A percentile compares a stretch with the other conserved stretches of the same genome.
Evolutionary conservation across 1,140 invertebrate genomes (phyloP).

Genomic region (Dendrolimus kikuchii): DNA sequence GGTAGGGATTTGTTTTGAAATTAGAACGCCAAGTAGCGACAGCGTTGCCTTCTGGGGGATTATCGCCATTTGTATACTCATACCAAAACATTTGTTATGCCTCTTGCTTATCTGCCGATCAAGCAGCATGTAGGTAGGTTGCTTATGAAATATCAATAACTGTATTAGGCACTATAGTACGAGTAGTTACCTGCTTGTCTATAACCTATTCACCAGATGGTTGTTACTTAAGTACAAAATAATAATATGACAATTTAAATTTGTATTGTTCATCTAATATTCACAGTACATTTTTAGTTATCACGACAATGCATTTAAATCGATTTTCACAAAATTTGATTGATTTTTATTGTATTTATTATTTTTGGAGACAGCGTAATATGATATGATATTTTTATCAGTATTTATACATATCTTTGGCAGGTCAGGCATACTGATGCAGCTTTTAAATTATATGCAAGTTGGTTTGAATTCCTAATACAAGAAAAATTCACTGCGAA

Average conservation of each 20-base stretch:
- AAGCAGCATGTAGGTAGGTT: slow-evolving; percentile 1
- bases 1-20: slow-evolving; percentile 67
- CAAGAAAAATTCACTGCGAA: too few species aligned
- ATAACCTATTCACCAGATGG: background rate
- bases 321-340: too few species aligned
- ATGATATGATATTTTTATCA: too few species aligned
- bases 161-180: background rate
- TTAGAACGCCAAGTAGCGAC: slow-evolving; percentile 51
- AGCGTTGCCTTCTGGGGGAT: slow-evolving; percentile 52
- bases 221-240: background rate
- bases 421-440: too few species aligned
- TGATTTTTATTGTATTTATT: too few species aligned
- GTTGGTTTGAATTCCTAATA: too few species aligned
- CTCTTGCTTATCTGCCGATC: slow-evolving; percentile 18
- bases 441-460: too few species aligned
- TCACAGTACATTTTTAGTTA: too few species aligned
- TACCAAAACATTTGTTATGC: slow-evolving; percentile 11
- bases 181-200: background rate
- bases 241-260: background rate
- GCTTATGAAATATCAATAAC: background rate
- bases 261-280: too few species aligned
- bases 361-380: too few species aligned
- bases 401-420: too few species aligned
- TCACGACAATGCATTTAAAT: too few species aligned
- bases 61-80: slow-evolving; percentile 55